These are phyloP conservation scores for Spinus pinus DNA, from an alignment of 2,797 vertebrate genomes.

Conservation along the genomic window DNA sequence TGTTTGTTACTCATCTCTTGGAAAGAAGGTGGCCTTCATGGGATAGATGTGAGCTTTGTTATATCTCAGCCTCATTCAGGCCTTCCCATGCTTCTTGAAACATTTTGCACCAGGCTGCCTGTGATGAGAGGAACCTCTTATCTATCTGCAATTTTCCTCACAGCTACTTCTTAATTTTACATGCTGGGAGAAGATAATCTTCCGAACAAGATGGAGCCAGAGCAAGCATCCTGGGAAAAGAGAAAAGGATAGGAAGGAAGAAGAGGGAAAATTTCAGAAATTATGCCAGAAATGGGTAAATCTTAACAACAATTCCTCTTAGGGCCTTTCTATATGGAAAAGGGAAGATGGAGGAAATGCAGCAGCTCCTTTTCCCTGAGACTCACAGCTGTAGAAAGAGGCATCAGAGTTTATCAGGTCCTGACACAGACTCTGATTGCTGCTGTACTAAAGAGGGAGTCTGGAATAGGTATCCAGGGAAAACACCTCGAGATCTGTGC, in stretches of 20 bases:
- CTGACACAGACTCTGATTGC: background rate
- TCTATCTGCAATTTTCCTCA: background rate
- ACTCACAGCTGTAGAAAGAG: background rate
- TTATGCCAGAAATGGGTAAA: background rate
- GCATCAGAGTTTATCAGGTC: background rate
- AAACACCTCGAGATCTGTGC: fast-evolving
- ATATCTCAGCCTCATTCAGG: background rate
- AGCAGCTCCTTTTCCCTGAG: background rate
- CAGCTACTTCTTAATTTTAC: background rate
- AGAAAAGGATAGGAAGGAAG: background rate
- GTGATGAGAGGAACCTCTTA: background rate
- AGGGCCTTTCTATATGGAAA: background rate
- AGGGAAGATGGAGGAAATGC: background rate
- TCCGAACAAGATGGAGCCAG: background rate
- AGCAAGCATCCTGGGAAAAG: background rate
- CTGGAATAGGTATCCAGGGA: background rate
- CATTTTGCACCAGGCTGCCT: background rate
- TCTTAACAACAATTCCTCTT: background rate
- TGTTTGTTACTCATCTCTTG: background rate
- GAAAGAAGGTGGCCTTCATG: background rate
- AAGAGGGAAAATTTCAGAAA: background rate
- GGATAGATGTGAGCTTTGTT: background rate
- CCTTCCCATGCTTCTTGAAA: background rate
- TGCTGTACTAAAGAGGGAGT: background rate
- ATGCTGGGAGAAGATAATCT: background rate